Evolutionary conservation across 2,888 invertebrate genomes (phyloP).

Genomic region (Ferrisia virgata): DNA sequence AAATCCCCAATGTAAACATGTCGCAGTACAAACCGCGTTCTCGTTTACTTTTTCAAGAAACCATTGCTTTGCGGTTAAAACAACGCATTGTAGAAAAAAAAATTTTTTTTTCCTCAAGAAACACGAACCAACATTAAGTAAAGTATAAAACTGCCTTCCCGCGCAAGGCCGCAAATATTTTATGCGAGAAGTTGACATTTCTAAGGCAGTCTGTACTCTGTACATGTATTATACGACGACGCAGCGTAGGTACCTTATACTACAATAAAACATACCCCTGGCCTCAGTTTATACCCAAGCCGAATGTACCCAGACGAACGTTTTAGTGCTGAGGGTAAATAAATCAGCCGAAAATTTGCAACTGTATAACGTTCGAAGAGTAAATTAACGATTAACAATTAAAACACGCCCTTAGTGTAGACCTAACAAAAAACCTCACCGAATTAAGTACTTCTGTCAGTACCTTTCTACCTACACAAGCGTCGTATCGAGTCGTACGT

Average conservation of each 20-base stretch:
- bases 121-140: background rate
- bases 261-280: background rate
- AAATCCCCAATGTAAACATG: constrained; percentile 1
- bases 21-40: background rate
- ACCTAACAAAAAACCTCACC: background rate
- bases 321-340: background rate
- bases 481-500: background rate
- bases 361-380: constrained; percentile 1
- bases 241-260: background rate
- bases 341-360: background rate
- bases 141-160: too few relatives aligned
- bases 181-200: background rate
- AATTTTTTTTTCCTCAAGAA: too few relatives aligned
- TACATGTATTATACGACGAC: too few relatives aligned
- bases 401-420: constrained; percentile 16
- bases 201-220: background rate
- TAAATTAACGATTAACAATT: constrained; percentile 17
- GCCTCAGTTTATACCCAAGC: too few relatives aligned
- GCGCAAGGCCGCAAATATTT: background rate
- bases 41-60: background rate
- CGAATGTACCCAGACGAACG: background rate
- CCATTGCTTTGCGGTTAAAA: background rate
- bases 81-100: background rate
- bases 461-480: background rate
- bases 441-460: background rate